Evolutionary conservation across 2,888 invertebrate genomes (phyloP).

Genomic region (Xestoiulus laeticollis): DNA sequence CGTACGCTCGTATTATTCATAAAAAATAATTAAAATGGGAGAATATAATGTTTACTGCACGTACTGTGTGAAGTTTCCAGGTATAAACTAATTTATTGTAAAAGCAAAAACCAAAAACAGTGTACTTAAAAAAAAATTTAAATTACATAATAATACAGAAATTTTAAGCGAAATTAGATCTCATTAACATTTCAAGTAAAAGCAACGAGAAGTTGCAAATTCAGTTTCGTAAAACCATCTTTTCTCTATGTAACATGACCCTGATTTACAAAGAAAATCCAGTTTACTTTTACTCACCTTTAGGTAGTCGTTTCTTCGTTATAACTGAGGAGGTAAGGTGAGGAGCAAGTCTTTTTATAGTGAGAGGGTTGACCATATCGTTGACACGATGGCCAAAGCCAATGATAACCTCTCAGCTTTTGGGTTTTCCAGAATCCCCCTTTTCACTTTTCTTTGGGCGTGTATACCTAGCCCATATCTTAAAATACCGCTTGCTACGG

Average conservation of each 20-base stretch:
- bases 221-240: not conserved
- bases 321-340: not conserved
- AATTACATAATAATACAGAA: no score
- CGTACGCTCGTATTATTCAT: no score
- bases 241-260: not conserved
- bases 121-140: no score
- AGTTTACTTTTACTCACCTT: constrained; percentile 1
- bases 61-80: no score
- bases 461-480: not conserved
- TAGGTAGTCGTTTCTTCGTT: constrained; percentile 4
- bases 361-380: constrained; percentile 7
- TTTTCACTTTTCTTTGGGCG: constrained; percentile 8
- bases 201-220: no score
- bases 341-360: constrained; percentile 13
- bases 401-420: not conserved
- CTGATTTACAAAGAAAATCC: not conserved
- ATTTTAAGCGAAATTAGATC: no score
- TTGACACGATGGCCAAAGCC: not conserved
- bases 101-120: no score
- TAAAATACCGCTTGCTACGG: not conserved
- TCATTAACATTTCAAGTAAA: no score
- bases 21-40: no score
- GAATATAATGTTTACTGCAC: no score
- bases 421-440: constrained; percentile 16
- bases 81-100: no score